Conservation (phyloP, 2,888 invertebrate species). For the Cephonodes hylas region DNA sequence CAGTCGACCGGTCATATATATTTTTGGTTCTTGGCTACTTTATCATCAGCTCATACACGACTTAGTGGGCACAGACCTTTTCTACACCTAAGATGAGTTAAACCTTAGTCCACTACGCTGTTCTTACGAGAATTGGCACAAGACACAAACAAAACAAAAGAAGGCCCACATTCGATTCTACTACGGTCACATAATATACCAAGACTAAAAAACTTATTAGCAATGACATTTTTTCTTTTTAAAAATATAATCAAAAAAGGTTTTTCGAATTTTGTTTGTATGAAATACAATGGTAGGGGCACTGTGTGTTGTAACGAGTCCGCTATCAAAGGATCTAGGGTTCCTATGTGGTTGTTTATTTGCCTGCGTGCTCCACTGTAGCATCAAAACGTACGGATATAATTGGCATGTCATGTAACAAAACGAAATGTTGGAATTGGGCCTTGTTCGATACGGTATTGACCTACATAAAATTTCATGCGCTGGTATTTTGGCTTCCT, state of each 20-base stretch:
- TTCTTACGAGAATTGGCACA: no score
- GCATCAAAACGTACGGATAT: neutral
- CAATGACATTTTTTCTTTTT: no score
- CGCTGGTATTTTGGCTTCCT: neutral
- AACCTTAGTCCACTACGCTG: no score
- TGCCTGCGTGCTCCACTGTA: neutral
- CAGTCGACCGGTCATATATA: no score
- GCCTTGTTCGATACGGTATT: neutral
- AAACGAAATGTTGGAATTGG: neutral
- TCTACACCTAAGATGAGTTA: no score
- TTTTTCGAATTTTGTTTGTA: neutral
- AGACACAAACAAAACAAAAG: no score
- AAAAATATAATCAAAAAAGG: neutral
- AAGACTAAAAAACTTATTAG: no score
- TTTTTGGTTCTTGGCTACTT: no score
- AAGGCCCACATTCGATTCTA: no score
- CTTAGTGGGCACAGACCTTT: no score
- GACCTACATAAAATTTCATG: neutral
- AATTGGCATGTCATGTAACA: constrained; percentile 1
- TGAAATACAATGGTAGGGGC: neutral
- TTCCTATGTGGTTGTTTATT: neutral
- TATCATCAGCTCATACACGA: no score
- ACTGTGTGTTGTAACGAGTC: neutral
- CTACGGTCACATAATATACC: no score
- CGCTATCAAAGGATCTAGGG: neutral